Percentiles rank a stretch among this genome's conserved stretches.
These are phyloP conservation scores for Trichopoda pennipes DNA, from an alignment of 2,888 invertebrate genomes.

Conservation along the genomic window DNA sequence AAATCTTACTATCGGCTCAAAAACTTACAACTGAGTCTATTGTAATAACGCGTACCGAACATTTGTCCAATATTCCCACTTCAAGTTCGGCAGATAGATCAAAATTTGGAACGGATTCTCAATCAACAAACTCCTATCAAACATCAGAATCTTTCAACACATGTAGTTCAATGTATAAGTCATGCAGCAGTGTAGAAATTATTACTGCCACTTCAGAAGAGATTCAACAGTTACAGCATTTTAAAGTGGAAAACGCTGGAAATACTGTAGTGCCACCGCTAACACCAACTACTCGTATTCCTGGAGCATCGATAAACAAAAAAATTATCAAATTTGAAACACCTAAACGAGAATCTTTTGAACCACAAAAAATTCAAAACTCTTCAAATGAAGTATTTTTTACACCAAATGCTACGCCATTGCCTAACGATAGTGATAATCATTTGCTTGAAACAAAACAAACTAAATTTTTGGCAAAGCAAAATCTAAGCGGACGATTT, in stretches of 20 bases:
- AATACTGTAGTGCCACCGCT: constrained; percentile 54
- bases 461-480: constrained; percentile 68
- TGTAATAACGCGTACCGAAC: constrained; percentile 74
- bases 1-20: constrained; percentile 76
- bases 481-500: constrained; percentile 71
- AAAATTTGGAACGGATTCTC: constrained; percentile 37
- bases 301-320: constrained; percentile 74
- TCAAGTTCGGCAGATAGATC: constrained; percentile 16
- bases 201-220: constrained; percentile 75
- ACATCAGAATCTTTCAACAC: constrained; percentile 51
- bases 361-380: constrained; percentile 33
- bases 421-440: constrained; percentile 18
- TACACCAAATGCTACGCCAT: constrained; percentile 73
- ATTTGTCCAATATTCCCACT: constrained; percentile 65
- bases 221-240: constrained; percentile 31
- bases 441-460: constrained; percentile 7
- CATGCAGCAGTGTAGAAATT: constrained; percentile 78
- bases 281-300: constrained; percentile 76
- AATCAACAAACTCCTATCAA: constrained; percentile 40
- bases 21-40: constrained; percentile 77
- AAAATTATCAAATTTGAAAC: constrained; percentile 79
- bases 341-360: constrained; percentile 70
- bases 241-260: neutral
- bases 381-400: constrained; percentile 68
- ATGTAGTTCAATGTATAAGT: constrained; percentile 75